Evolutionary conservation across 2,888 invertebrate species (phyloP), one percentile per base, ranked within the genome.

Genomic region (Hirudinaria manillensis): DNA sequence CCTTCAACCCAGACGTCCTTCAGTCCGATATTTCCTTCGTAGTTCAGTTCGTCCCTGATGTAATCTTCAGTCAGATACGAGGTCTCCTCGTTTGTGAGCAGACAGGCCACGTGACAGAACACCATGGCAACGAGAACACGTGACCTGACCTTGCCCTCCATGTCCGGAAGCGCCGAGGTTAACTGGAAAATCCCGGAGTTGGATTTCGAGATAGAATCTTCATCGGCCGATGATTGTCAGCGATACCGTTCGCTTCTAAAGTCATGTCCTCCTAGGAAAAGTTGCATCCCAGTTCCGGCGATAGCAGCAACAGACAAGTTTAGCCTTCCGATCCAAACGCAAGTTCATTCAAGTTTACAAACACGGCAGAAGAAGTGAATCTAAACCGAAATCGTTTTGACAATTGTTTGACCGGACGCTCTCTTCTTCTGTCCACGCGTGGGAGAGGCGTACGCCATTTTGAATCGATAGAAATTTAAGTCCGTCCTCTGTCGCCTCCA

Each of bases 111-210:
- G 61, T 61, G 61, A 61, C 61, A 61, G 61, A 61, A 29, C 24
- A 29, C 29, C 61, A 61, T 61, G 61, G 19, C 61, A 61, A 61
- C 61, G 61, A 61, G 61, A 61, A 61, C 61, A 61, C 61, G 4
- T 61, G 61, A 61, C 61, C 61, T 61, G 61, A 61, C 29, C 61
- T 1, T 29, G 61, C 29, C 61, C 1, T 10, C 61, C 61, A 61
- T 61, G 24, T 27, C 29, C 61, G 24, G 16, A 45, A 45, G 13
- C 45, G 3, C 45, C 45, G 45, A 45, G 45, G 45, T 45, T 45
- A 45, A 45, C 45, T 45, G 45, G 45, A 45, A 45, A 45, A 45
- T 61, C 61, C 24, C 61, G 3, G 61, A 61, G 61, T 61, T 61
- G 6, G 61, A 19, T 61, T 24, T 61, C 61, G 61, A 61, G 24